Evolutionary conservation across 2,888 invertebrate species (phyloP).

Genomic region (Pardosa pseudoannulata): DNA sequence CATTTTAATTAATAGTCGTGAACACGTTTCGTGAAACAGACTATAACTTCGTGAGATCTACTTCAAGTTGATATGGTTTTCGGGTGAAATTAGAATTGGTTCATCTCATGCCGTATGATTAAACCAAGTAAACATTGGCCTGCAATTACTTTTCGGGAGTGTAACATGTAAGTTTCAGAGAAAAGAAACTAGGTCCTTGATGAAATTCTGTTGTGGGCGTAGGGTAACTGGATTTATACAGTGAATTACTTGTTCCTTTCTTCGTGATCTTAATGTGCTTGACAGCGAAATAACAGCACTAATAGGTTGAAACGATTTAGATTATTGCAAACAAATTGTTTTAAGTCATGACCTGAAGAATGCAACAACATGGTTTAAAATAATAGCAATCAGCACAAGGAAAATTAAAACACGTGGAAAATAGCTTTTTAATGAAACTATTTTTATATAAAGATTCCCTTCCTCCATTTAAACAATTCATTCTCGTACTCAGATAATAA

Average conservation of each 20-base stretch:
- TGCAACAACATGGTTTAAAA: not conserved
- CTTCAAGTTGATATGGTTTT: constrained; percentile 5
- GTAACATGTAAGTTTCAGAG: constrained; percentile 5
- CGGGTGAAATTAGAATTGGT: constrained; percentile 11
- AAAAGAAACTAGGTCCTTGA: constrained; percentile 10
- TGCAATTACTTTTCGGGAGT: constrained; percentile 19
- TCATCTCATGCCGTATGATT: constrained; percentile 11
- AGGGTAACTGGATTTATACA: not conserved
- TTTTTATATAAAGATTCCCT: too few species aligned
- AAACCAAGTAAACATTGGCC: not conserved
- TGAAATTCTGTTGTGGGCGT: constrained; percentile 1
- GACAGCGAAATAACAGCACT: constrained; percentile 2
- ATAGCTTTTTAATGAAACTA: too few species aligned
- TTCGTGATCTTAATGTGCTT: not conserved
- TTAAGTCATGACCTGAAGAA: not conserved
- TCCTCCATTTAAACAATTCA: too few species aligned
- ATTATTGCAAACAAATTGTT: not conserved
- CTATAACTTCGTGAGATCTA: constrained; percentile 8
- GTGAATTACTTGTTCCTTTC: not conserved
- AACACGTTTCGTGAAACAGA: constrained; percentile 32
- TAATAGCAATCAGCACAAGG: too few species aligned
- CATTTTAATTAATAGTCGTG: constrained; percentile 56
- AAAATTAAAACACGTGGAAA: too few species aligned
- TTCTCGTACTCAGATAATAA: too few species aligned
- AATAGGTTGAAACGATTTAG: not conserved